These are phyloP conservation scores for Melanerpes aurifrons DNA, from an alignment of 2,113 vertebrate species.

Conservation along the genomic window DNA sequence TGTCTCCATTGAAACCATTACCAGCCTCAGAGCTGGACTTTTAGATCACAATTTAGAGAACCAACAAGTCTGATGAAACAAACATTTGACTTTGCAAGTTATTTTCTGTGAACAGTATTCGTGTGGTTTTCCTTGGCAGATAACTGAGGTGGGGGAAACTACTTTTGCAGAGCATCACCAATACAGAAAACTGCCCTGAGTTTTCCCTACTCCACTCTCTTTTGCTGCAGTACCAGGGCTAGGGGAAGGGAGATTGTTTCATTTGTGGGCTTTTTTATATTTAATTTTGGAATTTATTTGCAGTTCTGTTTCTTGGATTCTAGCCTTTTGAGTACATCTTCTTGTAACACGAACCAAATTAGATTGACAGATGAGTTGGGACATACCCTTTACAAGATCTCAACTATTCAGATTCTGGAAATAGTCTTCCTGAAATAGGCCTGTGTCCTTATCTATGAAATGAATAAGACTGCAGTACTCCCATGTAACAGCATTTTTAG, in stretches of 20 bases:
- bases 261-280: background rate
- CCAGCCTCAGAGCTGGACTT: background rate
- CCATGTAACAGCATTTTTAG: constrained; percentile 20
- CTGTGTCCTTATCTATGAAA: background rate
- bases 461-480: background rate
- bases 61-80: background rate
- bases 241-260: background rate
- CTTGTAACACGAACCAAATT: background rate
- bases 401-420: background rate
- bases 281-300: background rate
- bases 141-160: background rate
- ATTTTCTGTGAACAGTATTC: background rate
- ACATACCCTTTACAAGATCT: background rate
- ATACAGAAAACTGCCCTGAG: background rate
- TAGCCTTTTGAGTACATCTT: background rate
- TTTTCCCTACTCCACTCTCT: background rate
- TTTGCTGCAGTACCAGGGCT: background rate
- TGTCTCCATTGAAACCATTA: background rate
- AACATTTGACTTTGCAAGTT: background rate
- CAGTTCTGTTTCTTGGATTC: background rate
- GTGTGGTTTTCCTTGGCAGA: background rate
- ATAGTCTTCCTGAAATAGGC: background rate
- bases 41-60: background rate
- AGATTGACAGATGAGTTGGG: background rate
- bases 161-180: background rate